These are phyloP conservation scores for Enteromius anoplus DNA, from an alignment of 2,797 vertebrate genomes.

Conservation along the genomic window DNA sequence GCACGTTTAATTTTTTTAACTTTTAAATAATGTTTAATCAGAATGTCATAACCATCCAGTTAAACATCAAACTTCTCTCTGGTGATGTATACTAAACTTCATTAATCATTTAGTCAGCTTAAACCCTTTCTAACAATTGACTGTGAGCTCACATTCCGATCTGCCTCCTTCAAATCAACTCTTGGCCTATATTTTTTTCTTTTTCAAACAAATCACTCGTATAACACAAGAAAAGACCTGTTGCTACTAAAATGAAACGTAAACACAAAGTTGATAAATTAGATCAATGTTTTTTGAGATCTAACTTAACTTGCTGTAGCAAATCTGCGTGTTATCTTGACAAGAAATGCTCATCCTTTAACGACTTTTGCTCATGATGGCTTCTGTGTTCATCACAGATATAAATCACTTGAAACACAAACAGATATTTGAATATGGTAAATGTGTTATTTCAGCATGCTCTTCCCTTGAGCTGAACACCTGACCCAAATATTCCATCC, in stretches of 20 bases:
- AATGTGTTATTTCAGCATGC: not conserved
- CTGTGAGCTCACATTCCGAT: not conserved
- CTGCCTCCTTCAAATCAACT: not conserved
- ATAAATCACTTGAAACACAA: not conserved
- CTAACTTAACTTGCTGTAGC: not conserved
- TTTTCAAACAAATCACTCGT: not conserved
- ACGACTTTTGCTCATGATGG: not conserved
- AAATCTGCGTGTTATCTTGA: not conserved
- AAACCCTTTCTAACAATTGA: not conserved
- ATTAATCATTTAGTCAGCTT: not conserved
- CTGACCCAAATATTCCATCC: not conserved
- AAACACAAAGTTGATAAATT: not conserved
- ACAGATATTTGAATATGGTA: constrained; percentile 3
- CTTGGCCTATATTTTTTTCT: not conserved
- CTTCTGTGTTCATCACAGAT: not conserved
- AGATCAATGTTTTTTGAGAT: not conserved
- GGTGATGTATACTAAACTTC: not conserved
- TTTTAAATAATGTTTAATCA: not conserved
- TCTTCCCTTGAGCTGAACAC: not conserved
- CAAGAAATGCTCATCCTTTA: not conserved
- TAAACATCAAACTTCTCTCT: not conserved
- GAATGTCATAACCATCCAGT: not conserved
- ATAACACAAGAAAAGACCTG: not conserved
- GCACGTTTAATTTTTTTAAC: not conserved
- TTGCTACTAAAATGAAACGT: not conserved